phyloP scores from a whole-genome alignment of 2,113 vertebrate species.

The Tapirus terrestris region DNA sequence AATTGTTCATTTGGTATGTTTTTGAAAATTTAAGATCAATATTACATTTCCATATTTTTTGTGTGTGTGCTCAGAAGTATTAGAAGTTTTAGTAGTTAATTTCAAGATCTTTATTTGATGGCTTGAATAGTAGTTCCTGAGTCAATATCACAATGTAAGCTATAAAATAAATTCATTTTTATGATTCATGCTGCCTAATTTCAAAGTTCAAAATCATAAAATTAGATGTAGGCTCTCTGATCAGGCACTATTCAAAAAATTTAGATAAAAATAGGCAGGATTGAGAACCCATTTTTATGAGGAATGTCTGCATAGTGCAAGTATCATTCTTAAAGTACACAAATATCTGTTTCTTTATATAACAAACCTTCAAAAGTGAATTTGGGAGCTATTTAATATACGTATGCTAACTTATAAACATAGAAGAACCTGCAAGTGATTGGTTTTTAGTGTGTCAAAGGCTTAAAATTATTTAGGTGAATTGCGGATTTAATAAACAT shows the following conservation, averaged over 20 bases:
- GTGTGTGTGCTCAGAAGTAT: not conserved
- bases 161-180: slow-evolving; percentile 26
- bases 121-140: not conserved
- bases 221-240: not conserved
- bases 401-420: not conserved
- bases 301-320: not conserved
- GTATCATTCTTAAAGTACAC: not conserved
- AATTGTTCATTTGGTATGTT: not conserved
- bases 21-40: slow-evolving; percentile 12
- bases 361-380: not conserved
- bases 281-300: not conserved
- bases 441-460: not conserved
- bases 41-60: not conserved
- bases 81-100: not conserved
- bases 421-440: not conserved
- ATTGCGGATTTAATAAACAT: slow-evolving; percentile 8
- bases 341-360: slow-evolving; percentile 38
- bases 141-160: not conserved
- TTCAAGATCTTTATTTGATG: not conserved
- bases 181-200: slow-evolving; percentile 6
- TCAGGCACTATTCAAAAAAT: not conserved
- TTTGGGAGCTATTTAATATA: not conserved
- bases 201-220: slow-evolving; percentile 33
- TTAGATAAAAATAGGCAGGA: not conserved
- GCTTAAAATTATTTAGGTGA: slow-evolving; percentile 25